Base-by-base conservation (phyloP, 1,140 invertebrate species). In the Antheraea mylitta region DNA sequence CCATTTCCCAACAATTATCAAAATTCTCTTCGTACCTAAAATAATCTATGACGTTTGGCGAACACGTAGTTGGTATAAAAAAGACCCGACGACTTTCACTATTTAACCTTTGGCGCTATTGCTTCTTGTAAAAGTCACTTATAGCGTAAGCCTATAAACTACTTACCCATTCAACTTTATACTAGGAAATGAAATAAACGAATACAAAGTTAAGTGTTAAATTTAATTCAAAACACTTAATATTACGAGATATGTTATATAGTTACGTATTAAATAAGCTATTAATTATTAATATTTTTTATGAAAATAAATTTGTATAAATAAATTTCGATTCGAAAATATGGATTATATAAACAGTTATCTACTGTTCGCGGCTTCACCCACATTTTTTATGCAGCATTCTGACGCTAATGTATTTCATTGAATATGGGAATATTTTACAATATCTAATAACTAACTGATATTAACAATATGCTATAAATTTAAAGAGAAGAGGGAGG, bases 121-220 rank as follows among this genome's bases (percentile, higher is more conserved):
- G 45, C 45, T 7, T 53, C 45, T 53, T 53, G 11, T 53, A 53
- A 53, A 53, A 53, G 6, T 13, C 45, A 53, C 45, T 53, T 53
- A 53, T 53, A 53, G 45, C 45, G 16, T 53, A 53, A 13, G 45
- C 45, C 11, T 16, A 53, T n/a, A 53, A 53, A 53, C 45, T 53
- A n/a, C 11, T 53, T 53, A 53, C 0, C 45, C 1, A 53, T 53
- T 53, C 16, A 53, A 53, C 45, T 53, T 53, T 53, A 53, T 53
- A 53, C 45, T 53, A 53, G 45, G 45, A 53, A 53, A 53, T 53
- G 45, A 9, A 53, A 53, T 53, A 53, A 53, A 53, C 10, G 45
- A 5, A 53, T 9, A 53, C 45, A 0, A 6, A 53, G 45, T 53
- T 53, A 53, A 16, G 6, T 10, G 45, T 7, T 16, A 53, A 53